These are phyloP conservation scores for Tiliacea aurago DNA, from an alignment of 2,888 invertebrate species.

Conservation along the genomic window DNA sequence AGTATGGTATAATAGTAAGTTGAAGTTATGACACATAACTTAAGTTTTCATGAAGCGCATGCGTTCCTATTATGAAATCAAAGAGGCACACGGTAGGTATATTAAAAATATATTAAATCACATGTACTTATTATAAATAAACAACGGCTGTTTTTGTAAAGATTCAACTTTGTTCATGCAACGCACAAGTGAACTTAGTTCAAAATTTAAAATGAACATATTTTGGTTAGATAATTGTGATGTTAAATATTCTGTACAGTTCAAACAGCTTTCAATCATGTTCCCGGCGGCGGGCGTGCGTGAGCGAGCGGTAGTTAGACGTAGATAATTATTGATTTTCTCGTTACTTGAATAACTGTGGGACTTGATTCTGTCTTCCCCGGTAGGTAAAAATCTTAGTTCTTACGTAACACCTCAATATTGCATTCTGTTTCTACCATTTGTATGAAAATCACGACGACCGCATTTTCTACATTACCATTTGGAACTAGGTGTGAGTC, in stretches of 20 bases:
- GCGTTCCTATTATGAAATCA: not conserved
- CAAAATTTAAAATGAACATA: not conserved
- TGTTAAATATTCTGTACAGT: slow-evolving; percentile 49
- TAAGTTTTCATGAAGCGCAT: not conserved
- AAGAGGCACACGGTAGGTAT: not conserved
- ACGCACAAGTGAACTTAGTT: not conserved
- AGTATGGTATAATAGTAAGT: not conserved
- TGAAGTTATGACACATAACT: not conserved
- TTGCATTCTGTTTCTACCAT: slow-evolving; percentile 53
- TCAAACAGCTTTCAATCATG: slow-evolving; percentile 58
- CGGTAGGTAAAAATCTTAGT: slow-evolving; percentile 35
- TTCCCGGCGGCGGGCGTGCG: slow-evolving; percentile 49
- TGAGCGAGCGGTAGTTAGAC: slow-evolving; percentile 56
- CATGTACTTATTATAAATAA: not conserved
- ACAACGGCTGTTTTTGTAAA: not conserved
- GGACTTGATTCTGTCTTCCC: slow-evolving; percentile 60
- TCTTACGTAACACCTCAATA: slow-evolving; percentile 54
- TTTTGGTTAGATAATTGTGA: slow-evolving; percentile 9
- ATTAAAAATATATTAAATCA: not conserved
- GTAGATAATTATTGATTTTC: slow-evolving; percentile 72
- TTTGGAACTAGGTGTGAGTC: slow-evolving; percentile 65
- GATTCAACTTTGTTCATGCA: not conserved
- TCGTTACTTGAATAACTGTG: slow-evolving; percentile 69
- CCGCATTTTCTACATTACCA: slow-evolving; percentile 65
- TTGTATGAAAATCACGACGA: slow-evolving; percentile 63